Base-by-base conservation (phyloP, 2,888 invertebrate species). In the Morpho deidamia region DNA sequence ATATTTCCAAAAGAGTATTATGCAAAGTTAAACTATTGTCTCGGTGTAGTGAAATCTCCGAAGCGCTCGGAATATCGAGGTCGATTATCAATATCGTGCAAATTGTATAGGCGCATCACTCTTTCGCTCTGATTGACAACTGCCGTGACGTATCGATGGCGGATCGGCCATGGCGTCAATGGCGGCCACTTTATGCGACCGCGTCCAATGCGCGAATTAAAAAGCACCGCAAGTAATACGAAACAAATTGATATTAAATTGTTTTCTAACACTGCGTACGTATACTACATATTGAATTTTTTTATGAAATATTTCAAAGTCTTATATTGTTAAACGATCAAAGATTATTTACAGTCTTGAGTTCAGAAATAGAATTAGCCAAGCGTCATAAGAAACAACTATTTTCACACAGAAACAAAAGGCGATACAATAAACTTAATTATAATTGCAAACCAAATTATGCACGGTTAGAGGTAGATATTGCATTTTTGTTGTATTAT, bases 121-220 rank as follows among this genome's bases (percentile, higher is more conserved):
- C 75, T 68, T 68, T 73, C 76, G 83, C 74, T 80, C 84, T 78
- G 83, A 86, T 83, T 85, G 87, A 83, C 84, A 78, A 74, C 71
- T 65, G 75, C 72, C 83, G 83, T 83, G 81, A 78, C 78, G 80
- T 78, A 81, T 81, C 72, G 71, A 71, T 49, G 51, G 51, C 48
- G 35, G 48, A 40, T 46, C 44, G 23, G 12, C 44, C 8, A 46
- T 11, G 34, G 33, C 37, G 23, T 23, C 23, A 12, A 42, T 11
- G 23, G 35, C 35, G 68, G 68, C 76, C 75, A 76, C 73, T 79
- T 76, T 72, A 69, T 69, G 73, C 60, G 54, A 74, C 72, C 71
- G 70, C 66, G 66, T 72, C 75, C 70, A 64, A 71, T 69, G 65
- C 56, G 58, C 60, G 71, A 74, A 75, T 74, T 68, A 72, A 73